Evolutionary conservation across 2,888 invertebrate species (phyloP), one percentile per base, ranked within the genome.

Genomic region (Disparrhopalites patrizii): DNA sequence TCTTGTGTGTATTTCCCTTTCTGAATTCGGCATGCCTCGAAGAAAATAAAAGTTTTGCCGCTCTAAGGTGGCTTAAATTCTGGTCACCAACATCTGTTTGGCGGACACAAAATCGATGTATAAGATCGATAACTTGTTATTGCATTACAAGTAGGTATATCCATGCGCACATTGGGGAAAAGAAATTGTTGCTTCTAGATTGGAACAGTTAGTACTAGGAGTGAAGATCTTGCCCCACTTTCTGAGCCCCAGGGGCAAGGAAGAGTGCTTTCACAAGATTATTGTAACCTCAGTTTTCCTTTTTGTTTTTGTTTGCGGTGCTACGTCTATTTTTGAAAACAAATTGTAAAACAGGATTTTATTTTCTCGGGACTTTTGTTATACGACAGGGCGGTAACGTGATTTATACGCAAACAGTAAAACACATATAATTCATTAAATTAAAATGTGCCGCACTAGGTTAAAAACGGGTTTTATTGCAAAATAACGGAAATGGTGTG

Each of bases 101-200:
- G 55, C 20, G 30, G 33, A 55, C 13, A 36, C 23, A 20, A 58
- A 58, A 58, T 65, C 65, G 58, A 65, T 65, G 51, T 40, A 51
- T 40, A 27, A 30, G 52, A 52, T 65, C 65, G 58, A 65, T 65
- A 65, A 58, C 55, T 57, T 58, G 58, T 65, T 65, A 52, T 15
- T 20, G 27, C 27, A 51, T 51, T 23, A 5, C n/a, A 52, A 20
- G 2, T 4, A 28, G 28, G 40, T 27, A 27, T n/a, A n/a, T n/a
- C 27, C 36, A 52, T 61, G 36, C 36, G 31, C 51, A 51, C 25
- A 38, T 36, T 23, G 8, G 5, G 4, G 33, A 23, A n/a, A 51
- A 61, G 61, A 31, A 61, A 61, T 61, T 51, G 51, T 61, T 61
- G 61, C 60, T 61, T 61, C 61, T 20, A 15, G 60, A 30, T 20